Conservation (phyloP, 2,113 vertebrate genomes). For the Megaceryle torquata region DNA sequence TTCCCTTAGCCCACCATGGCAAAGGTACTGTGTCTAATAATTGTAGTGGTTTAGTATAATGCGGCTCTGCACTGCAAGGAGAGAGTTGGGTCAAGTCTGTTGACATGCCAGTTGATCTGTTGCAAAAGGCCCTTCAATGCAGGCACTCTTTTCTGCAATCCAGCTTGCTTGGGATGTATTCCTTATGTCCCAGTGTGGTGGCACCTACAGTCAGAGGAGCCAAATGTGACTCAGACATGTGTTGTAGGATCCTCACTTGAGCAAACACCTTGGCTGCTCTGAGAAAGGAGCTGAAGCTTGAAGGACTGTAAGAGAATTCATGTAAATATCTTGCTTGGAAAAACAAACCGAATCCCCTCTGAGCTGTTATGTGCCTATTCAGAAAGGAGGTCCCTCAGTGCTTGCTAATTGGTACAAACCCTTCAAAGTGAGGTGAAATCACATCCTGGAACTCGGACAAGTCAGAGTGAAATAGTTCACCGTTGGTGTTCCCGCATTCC, state of each 20-base stretch:
- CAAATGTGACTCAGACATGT: background rate
- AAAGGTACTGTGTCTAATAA: background rate
- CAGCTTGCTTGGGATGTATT: background rate
- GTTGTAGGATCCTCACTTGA: background rate
- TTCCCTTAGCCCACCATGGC: background rate
- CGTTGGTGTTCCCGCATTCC: background rate
- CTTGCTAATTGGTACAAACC: constrained; percentile 10
- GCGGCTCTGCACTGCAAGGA: background rate
- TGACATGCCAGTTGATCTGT: background rate
- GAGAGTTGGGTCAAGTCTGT: background rate
- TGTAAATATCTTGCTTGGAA: background rate
- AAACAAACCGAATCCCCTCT: background rate
- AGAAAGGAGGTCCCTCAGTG: background rate
- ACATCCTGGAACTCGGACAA: background rate
- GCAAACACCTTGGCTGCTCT: background rate
- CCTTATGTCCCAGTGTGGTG: background rate
- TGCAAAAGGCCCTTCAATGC: background rate
- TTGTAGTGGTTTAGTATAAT: background rate
- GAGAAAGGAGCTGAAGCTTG: background rate
- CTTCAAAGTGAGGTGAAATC: constrained; percentile 6
- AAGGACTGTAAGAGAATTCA: background rate
- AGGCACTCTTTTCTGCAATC: background rate
- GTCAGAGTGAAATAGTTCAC: background rate
- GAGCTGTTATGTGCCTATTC: background rate
- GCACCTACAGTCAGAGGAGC: background rate